A percentile compares a stretch with the other conserved stretches of the same genome.
Evolutionary conservation across 2,888 invertebrate species (phyloP).

Genomic region (Chrysolina oricalcia): DNA sequence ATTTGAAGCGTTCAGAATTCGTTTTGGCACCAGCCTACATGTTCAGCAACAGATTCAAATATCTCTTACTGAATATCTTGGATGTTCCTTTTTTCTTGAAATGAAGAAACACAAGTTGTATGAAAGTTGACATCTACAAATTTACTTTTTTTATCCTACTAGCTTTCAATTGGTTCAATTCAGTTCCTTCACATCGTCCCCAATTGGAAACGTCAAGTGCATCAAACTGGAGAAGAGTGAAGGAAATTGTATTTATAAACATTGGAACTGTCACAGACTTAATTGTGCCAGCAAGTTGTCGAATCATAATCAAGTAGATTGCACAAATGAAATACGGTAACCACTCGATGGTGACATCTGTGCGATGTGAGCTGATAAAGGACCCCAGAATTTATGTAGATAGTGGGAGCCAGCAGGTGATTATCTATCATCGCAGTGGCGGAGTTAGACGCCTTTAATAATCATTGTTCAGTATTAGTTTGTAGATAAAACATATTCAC

Average conservation of each 20-base stretch:
- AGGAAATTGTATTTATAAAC: neutral
- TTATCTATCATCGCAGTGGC: slow-evolving; percentile 4
- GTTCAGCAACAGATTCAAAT: no score
- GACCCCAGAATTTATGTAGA: neutral
- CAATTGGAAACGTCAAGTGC: neutral
- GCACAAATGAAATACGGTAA: slow-evolving; percentile 25
- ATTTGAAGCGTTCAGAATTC: no score
- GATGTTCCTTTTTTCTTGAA: no score
- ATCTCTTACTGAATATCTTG: no score
- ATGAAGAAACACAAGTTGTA: no score
- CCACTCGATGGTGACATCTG: slow-evolving; percentile 50
- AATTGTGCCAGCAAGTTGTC: neutral
- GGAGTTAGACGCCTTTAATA: neutral
- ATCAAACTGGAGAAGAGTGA: neutral
- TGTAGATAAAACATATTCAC: no score
- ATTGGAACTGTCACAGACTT: neutral
- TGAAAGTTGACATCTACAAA: no score
- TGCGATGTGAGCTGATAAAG: slow-evolving; percentile 51
- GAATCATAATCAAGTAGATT: slow-evolving; percentile 14
- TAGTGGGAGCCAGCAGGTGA: slow-evolving; percentile 28
- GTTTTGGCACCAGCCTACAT: no score
- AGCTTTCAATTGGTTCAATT: neutral
- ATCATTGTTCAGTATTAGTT: neutral
- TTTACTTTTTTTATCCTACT: no score
- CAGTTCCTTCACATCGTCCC: neutral